Evolutionary conservation across 2,113 vertebrate genomes (phyloP).

Genomic region (Archilochus colubris): DNA sequence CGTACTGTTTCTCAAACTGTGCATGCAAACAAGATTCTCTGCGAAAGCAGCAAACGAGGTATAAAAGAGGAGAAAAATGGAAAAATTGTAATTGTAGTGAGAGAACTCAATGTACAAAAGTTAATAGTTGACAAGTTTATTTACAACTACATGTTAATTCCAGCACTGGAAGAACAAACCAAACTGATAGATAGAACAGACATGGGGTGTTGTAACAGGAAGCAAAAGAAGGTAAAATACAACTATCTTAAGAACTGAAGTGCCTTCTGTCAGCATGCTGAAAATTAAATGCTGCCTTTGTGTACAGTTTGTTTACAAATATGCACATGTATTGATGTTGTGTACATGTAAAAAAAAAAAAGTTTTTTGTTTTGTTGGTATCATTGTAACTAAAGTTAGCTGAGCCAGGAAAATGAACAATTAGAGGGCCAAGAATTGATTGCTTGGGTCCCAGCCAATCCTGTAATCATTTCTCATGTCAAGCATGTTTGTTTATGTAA

Average conservation of each 20-base stretch:
- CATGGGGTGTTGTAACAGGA: neutral
- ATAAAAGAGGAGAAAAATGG: neutral
- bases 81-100: neutral
- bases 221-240: neutral
- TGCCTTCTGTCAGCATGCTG: neutral
- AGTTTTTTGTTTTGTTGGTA: neutral
- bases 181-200: neutral
- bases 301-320: neutral
- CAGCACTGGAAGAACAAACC: neutral
- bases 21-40: neutral
- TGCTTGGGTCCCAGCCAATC: neutral
- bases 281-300: neutral
- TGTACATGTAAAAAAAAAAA: neutral
- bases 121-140: neutral
- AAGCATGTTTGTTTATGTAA: neutral
- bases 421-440: neutral
- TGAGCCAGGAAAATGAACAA: neutral
- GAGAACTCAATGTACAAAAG: neutral
- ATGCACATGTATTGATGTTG: neutral
- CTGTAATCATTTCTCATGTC: neutral
- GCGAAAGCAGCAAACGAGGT: neutral
- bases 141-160: neutral
- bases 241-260: neutral
- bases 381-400: neutral
- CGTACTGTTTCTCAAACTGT: neutral